Evolutionary conservation across 2,888 invertebrate genomes (phyloP).

Genomic region (Ormyrus pomaceus): DNA sequence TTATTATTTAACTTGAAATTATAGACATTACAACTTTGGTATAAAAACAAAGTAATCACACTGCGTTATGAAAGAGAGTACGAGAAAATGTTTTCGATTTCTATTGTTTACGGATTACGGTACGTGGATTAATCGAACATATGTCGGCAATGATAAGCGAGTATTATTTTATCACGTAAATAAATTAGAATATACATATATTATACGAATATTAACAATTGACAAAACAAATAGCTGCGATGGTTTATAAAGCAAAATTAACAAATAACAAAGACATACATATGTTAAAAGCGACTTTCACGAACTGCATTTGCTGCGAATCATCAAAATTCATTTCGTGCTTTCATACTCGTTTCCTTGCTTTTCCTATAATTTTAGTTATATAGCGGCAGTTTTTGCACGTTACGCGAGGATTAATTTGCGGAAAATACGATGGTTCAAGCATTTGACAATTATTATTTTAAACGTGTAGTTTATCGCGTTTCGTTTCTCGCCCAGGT

Average conservation of each 20-base stretch:
- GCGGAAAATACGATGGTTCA: constrained; percentile 28
- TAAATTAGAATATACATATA: constrained; percentile 52
- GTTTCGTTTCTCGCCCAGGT: too few species aligned
- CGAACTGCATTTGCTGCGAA: constrained; percentile 45
- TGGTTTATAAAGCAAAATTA: constrained; percentile 49
- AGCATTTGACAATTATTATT: constrained; percentile 12
- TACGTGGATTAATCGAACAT: constrained; percentile 49
- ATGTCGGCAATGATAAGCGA: constrained; percentile 49
- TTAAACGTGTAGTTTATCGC: too few species aligned
- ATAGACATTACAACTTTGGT: constrained; percentile 76
- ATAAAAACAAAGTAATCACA: constrained; percentile 71
- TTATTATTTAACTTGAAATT: constrained; percentile 75
- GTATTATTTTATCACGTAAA: constrained; percentile 46
- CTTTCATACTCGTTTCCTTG: constrained; percentile 41
- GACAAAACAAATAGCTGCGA: constrained; percentile 47
- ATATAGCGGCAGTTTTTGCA: constrained; percentile 28
- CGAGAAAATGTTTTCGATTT: constrained; percentile 41
- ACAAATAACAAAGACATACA: constrained; percentile 55
- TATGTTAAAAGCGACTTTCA: constrained; percentile 54
- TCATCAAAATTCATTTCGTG: constrained; percentile 41
- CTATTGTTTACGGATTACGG: constrained; percentile 38
- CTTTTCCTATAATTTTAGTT: constrained; percentile 9
- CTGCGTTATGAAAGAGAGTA: constrained; percentile 56
- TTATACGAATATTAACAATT: constrained; percentile 53
- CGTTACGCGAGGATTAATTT: background rate